A percentile compares a stretch with the other conserved stretches of the same genome.
Conservation (phyloP, 2,797 vertebrate species). For the Platyrinchus mystaceus region DNA sequence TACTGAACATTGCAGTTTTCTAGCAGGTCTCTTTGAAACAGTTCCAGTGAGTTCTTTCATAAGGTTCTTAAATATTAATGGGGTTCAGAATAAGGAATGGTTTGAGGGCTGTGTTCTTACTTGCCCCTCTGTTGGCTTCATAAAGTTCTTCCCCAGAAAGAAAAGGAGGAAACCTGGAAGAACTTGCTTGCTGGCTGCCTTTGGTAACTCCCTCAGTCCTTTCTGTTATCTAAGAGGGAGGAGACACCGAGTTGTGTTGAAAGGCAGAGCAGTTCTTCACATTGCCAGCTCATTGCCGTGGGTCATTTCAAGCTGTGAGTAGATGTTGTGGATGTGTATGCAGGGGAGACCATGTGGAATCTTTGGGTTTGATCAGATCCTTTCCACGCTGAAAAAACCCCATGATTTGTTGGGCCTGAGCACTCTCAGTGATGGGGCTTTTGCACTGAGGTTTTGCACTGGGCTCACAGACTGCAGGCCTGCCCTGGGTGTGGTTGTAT, state of each 20-base stretch:
- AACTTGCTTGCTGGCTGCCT: neutral
- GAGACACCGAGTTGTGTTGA: neutral
- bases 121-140: neutral
- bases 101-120: neutral
- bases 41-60: neutral
- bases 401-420: neutral
- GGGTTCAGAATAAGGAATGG: neutral
- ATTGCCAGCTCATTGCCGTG: neutral
- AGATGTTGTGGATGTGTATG: neutral
- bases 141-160: neutral
- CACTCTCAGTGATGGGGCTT: neutral
- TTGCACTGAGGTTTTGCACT: neutral
- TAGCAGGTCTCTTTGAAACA: neutral
- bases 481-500: fast-evolving
- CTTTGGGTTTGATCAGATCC: neutral
- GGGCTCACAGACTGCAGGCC: neutral
- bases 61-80: neutral
- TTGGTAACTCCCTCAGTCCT: neutral
- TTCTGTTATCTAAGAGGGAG: neutral
- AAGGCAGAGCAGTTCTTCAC: neutral
- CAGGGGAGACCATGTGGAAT: neutral
- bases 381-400: neutral
- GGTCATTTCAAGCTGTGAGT: neutral
- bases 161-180: neutral
- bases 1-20: neutral